Evolutionary conservation across 2,888 invertebrate species (phyloP).

Genomic region (Euplexia lucipara): DNA sequence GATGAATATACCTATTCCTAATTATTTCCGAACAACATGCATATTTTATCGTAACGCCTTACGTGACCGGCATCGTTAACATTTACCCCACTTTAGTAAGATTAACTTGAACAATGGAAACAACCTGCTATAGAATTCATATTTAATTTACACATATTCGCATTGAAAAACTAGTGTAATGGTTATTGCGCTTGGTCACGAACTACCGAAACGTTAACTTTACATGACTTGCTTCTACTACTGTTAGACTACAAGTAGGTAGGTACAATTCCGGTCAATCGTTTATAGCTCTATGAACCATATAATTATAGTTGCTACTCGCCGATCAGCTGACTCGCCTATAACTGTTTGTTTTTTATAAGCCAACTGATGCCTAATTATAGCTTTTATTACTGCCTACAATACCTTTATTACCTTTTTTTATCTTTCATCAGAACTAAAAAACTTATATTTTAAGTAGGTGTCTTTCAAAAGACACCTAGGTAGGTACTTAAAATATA

Average conservation of each 20-base stretch:
- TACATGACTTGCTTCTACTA: slow-evolving; percentile 71
- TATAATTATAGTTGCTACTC: slow-evolving; percentile 74
- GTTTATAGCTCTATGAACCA: slow-evolving; percentile 74
- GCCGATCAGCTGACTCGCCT: slow-evolving; percentile 73
- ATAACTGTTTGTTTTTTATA: slow-evolving; percentile 47
- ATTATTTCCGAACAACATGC: slow-evolving; percentile 44
- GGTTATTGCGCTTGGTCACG: slow-evolving; percentile 83
- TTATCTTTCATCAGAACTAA: no score
- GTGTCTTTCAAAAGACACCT: no score
- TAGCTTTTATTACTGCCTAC: slow-evolving; percentile 9
- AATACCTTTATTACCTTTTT: slow-evolving; percentile 1
- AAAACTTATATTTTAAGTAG: no score
- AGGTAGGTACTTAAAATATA: no score
- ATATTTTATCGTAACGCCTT: slow-evolving; percentile 59
- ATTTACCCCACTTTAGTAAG: slow-evolving; percentile 64
- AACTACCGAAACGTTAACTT: slow-evolving; percentile 76
- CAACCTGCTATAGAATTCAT: slow-evolving; percentile 70
- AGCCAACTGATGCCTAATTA: slow-evolving; percentile 16
- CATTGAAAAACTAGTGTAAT: slow-evolving; percentile 81
- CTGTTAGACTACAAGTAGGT: slow-evolving; percentile 55
- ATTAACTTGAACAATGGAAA: slow-evolving; percentile 73
- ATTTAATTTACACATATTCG: slow-evolving; percentile 79
- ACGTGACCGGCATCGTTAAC: slow-evolving; percentile 71
- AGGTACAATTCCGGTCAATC: slow-evolving; percentile 77
- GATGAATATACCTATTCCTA: slow-evolving; percentile 48